Evolutionary conservation across 2,888 invertebrate species (phyloP).

Genomic region (Sminthurinus aureus): DNA sequence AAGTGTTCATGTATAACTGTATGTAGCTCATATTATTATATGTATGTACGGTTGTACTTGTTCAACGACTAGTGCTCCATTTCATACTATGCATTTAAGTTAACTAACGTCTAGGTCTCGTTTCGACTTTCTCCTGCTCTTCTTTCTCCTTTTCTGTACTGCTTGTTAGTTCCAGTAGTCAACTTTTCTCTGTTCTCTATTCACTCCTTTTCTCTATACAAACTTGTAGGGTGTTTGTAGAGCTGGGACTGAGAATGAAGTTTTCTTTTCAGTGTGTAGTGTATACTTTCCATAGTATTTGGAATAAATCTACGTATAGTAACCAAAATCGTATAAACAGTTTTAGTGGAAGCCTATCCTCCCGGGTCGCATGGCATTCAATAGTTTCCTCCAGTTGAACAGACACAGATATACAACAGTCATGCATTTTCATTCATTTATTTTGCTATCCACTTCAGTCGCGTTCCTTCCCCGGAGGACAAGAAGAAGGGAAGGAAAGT

Average conservation of each 20-base stretch:
- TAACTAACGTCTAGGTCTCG: neutral
- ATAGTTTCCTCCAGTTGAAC: conserved; percentile 38
- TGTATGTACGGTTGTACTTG: neutral
- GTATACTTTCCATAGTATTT: neutral
- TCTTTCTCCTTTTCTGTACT: neutral
- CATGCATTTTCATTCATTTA: conserved; percentile 26
- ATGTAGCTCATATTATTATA: neutral
- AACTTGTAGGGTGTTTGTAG: neutral
- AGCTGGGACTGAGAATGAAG: neutral
- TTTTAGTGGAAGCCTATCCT: conserved; percentile 18
- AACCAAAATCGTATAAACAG: neutral
- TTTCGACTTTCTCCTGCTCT: neutral
- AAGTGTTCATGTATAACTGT: neutral
- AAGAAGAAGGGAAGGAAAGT: neutral
- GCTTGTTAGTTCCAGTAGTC: neutral
- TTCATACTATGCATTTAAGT: neutral
- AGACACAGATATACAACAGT: conserved; percentile 36
- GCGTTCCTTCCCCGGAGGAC: conserved; percentile 15
- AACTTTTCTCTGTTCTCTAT: neutral
- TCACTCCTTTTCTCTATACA: neutral
- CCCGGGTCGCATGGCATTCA: conserved; percentile 35
- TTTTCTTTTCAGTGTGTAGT: neutral
- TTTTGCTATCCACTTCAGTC: conserved; percentile 19
- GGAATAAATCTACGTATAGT: neutral
- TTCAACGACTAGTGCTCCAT: no score